Evolutionary conservation across 2,113 vertebrate genomes (phyloP).

Genomic region (Pteronura brasiliensis): DNA sequence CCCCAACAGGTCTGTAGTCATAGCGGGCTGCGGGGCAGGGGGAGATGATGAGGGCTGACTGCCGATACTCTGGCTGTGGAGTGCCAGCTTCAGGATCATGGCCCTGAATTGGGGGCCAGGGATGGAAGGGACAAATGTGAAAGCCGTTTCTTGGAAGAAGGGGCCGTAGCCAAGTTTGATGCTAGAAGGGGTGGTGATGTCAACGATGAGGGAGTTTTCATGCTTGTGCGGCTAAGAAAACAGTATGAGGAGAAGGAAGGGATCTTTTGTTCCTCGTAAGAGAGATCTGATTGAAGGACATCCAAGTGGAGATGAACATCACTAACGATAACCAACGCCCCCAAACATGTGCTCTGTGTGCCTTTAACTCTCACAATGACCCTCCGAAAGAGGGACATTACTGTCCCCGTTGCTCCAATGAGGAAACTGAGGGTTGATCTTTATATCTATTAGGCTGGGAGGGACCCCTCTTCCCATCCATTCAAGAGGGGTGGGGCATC

Average conservation of each 20-base stretch:
- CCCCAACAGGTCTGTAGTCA: neutral
- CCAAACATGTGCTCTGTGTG: neutral
- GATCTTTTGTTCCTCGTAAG: neutral
- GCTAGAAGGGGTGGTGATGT: neutral
- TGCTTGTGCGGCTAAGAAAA: neutral
- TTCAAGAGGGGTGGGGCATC: neutral
- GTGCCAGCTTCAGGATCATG: neutral
- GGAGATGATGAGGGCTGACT: neutral
- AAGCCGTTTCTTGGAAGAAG: neutral
- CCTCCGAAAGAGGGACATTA: neutral
- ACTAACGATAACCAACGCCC: neutral
- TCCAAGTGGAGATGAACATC: neutral
- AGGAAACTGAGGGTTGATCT: neutral
- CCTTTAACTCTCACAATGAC: neutral
- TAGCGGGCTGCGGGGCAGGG: neutral
- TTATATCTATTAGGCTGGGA: neutral
- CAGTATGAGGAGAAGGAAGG: neutral
- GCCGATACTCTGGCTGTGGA: neutral
- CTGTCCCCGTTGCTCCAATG: neutral
- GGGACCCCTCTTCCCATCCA: neutral
- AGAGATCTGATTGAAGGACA: neutral
- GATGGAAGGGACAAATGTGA: neutral
- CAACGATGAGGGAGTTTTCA: neutral
- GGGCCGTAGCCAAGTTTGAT: neutral
- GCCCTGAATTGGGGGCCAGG: neutral